Base-by-base conservation (phyloP, 2,113 vertebrate species). In the Burhinus oedicnemus region DNA sequence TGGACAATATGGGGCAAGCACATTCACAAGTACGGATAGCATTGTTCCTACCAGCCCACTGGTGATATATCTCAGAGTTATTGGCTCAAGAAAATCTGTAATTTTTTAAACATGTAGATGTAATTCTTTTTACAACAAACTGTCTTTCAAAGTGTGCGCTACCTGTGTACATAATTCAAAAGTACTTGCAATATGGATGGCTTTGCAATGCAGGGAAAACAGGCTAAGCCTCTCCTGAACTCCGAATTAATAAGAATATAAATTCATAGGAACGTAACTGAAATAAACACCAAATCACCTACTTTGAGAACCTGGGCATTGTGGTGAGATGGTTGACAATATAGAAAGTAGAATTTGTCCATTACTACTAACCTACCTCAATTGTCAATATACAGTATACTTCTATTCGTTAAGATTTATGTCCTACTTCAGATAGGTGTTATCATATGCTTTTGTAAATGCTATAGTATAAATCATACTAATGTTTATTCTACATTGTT, bases 11-110 rank as follows among this genome's bases (percentile, higher is more conserved):
- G 29, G 7, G 17, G 11, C 40, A 44, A 78, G 14, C 21, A 34
- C 3, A 30, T 30, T 71, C 5, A 0, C 36, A 79, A 36, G 20
- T 44, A 49, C 7, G 70, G 14, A 71, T 1, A 2, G 2, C 26
- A 27, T 5, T 40, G 30, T 40, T 19, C 19, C 7, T 38, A 25
- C 4, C 20, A 71, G 29, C 8, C 13, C 20, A 15, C 25, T 25
- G 8, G 6, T 65, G 38, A 26, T 30, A 54, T 10, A 75, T 55
- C 9, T 90, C 27, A 34, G 29, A 12, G 6, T n/a, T 69, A 49
- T 15, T 57, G 44, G 3, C 32, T 79, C 16, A 69, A 75, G 20
- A 70, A 82, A 32, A 65, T 25, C 18, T 27, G 38, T 62, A 47
- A 42, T 71, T 77, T 44, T 68, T 77, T 15, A 86, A 82, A 58